Conservation (phyloP, 2,113 vertebrate genomes). For the Myiozetetes cayanensis region DNA sequence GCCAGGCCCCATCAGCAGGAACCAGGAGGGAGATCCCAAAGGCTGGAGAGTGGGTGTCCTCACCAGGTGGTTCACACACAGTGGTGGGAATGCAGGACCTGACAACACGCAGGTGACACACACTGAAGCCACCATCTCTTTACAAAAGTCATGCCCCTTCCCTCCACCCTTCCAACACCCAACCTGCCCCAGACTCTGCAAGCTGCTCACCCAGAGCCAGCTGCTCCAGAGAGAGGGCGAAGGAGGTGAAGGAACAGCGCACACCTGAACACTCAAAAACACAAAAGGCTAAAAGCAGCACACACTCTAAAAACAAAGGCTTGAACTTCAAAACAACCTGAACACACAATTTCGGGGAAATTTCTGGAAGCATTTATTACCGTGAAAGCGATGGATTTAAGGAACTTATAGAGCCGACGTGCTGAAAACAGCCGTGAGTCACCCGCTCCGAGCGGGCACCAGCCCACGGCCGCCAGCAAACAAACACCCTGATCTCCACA, state of each 20-base stretch:
- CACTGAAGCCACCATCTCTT: fast-evolving
- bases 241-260: not conserved
- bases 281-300: not conserved
- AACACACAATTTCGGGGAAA: not conserved
- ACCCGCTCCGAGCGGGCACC: constrained; percentile 2
- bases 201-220: fast-evolving
- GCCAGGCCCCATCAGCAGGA: not conserved
- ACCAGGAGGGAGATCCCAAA: not conserved
- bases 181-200: not conserved
- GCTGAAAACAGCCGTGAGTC: constrained; percentile 33
- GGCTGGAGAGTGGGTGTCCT: not conserved
- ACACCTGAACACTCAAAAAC: not conserved
- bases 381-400: not conserved
- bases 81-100: too few relatives aligned
- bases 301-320: not conserved
- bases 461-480: not conserved
- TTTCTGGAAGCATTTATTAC: not conserved
- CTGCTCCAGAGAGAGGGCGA: not conserved
- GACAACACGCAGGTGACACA: not conserved
- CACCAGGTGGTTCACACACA: not conserved
- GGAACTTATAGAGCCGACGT: not conserved
- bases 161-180: not conserved
- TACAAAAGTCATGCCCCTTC: not conserved
- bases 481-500: not conserved
- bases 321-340: constrained; percentile 16